These are phyloP conservation scores for Drosophila eugracilis DNA, from an alignment of 1,140 invertebrate species.

Conservation along the genomic window DNA sequence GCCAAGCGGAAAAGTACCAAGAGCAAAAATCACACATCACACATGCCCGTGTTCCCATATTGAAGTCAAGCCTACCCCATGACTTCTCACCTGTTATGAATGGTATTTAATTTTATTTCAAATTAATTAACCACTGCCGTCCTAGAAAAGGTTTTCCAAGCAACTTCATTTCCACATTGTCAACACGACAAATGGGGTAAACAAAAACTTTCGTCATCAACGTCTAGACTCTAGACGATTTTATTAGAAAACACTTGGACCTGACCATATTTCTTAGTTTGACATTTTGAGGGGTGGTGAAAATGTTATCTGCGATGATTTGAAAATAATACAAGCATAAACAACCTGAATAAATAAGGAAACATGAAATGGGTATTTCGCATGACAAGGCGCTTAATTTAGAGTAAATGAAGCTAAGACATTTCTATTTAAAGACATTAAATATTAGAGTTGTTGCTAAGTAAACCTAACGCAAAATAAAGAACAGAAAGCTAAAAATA, in stretches of 20 bases:
- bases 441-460: not conserved
- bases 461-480: not conserved
- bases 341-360: not conserved
- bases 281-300: slow-evolving; percentile 9
- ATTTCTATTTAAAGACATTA: not conserved
- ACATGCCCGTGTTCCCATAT: slow-evolving; percentile 9
- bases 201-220: slow-evolving; percentile 30
- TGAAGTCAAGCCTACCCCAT: not conserved
- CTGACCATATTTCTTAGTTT: slow-evolving; percentile 10
- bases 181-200: slow-evolving; percentile 1
- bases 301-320: slow-evolving; percentile 17
- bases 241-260: slow-evolving; percentile 12
- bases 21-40: slow-evolving; percentile 26
- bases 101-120: slow-evolving; percentile 7
- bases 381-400: not conserved
- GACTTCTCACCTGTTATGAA: slow-evolving; percentile 29
- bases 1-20: slow-evolving; percentile 35
- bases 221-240: slow-evolving; percentile 48
- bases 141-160: slow-evolving; percentile 13
- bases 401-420: not conserved
- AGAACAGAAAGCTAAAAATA: not conserved
- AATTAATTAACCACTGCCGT: not conserved
- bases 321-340: slow-evolving; percentile 20
- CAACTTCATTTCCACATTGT: slow-evolving; percentile 7
- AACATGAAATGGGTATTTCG: not conserved